Percentiles rank a stretch among this genome's conserved stretches.
Evolutionary conservation across 2,797 vertebrate genomes (phyloP).

Genomic region (Dendrocincla tyrannina): DNA sequence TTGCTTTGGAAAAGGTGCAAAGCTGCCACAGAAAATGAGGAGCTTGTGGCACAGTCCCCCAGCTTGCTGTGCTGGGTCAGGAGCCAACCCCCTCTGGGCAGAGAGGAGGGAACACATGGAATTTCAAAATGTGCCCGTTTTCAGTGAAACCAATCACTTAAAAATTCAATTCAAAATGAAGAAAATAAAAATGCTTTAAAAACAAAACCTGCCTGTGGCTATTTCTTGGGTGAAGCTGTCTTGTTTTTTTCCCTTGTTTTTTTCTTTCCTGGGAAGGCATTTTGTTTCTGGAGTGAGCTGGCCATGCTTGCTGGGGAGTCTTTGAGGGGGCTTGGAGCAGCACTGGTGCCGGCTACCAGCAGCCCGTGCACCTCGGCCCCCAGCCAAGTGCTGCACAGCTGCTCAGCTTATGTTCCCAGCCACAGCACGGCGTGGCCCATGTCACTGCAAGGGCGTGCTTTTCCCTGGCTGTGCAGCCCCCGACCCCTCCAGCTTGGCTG

Average conservation of each 20-base stretch:
- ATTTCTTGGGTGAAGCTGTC: constrained; percentile 1
- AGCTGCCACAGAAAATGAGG: background rate
- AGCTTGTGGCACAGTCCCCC: background rate
- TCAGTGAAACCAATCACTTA: background rate
- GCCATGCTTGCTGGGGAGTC: background rate
- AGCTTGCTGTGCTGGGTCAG: background rate
- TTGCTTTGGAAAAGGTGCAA: background rate
- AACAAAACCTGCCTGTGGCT: constrained; percentile 39
- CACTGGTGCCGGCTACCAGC: background rate
- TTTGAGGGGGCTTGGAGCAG: background rate
- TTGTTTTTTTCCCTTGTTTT: fast-evolving
- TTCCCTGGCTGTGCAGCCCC: background rate
- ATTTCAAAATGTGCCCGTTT: constrained; percentile 17
- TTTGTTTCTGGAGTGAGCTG: background rate
- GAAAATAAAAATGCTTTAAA: constrained; percentile 13
- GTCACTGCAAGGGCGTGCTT: constrained; percentile 12
- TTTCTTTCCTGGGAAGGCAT: background rate
- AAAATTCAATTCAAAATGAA: constrained; percentile 17
- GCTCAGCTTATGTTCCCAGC: background rate
- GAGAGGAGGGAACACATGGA: background rate
- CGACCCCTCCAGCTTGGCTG: background rate
- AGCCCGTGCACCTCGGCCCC: background rate
- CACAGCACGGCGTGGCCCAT: background rate
- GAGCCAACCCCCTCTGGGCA: background rate
- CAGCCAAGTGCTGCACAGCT: background rate